These are phyloP conservation scores for Scolopax rusticola DNA, from an alignment of 2,797 vertebrate genomes.

Conservation along the genomic window DNA sequence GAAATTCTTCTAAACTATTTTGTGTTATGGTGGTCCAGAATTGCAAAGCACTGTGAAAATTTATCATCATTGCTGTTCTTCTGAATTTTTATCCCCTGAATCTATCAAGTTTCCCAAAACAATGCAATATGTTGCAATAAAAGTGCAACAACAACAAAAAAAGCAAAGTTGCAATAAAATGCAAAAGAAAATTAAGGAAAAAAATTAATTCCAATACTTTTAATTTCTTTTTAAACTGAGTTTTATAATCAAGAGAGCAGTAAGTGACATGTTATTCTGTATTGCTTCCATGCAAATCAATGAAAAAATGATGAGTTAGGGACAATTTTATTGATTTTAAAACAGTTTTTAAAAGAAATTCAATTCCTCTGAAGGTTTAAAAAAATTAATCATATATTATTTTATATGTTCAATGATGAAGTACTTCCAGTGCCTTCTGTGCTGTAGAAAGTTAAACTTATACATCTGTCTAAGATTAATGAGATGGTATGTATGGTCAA, in stretches of 20 bases:
- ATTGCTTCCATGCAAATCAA: not conserved
- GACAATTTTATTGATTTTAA: not conserved
- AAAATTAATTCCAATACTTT: not conserved
- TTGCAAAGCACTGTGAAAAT: not conserved
- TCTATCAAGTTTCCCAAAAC: not conserved
- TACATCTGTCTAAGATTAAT: not conserved
- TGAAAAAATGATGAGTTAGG: not conserved
- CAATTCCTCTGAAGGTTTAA: not conserved
- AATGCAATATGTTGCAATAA: not conserved
- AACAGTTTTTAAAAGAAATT: not conserved
- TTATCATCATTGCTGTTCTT: not conserved
- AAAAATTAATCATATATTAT: not conserved
- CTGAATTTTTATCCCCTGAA: not conserved
- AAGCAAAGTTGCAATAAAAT: not conserved
- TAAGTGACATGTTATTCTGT: not conserved
- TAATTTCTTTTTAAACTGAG: not conserved
- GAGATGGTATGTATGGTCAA: not conserved
- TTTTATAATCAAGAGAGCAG: not conserved
- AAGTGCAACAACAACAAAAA: too few relatives aligned
- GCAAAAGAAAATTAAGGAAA: not conserved
- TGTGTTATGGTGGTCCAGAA: not conserved
- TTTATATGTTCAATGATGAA: not conserved
- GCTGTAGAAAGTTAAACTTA: not conserved
- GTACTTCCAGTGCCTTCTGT: not conserved
- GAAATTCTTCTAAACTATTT: not conserved